Evolutionary conservation across 2,797 vertebrate species (phyloP).

Genomic region (Eulemur mongoz): DNA sequence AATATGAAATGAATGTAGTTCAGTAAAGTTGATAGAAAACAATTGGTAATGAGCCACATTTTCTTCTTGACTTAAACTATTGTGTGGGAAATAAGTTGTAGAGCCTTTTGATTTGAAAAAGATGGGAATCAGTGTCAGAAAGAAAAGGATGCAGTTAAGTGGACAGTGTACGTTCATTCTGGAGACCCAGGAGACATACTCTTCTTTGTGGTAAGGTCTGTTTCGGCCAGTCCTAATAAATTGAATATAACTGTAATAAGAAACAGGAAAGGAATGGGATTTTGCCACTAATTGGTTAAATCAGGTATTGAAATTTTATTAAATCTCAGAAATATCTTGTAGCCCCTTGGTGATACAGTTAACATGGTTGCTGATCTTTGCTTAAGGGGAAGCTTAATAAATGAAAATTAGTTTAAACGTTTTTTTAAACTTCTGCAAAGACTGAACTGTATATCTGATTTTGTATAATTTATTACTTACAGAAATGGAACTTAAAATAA

Average conservation of each 20-base stretch:
- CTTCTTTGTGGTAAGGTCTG: not conserved
- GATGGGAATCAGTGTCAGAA: not conserved
- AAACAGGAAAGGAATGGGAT: not conserved
- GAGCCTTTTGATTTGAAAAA: not conserved
- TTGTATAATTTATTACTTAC: slow-evolving; percentile 46
- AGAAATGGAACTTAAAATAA: slow-evolving; percentile 45
- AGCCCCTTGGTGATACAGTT: slow-evolving; percentile 17
- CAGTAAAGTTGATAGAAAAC: not conserved
- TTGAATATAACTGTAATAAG: not conserved
- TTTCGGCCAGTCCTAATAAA: not conserved
- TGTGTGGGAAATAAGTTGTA: not conserved
- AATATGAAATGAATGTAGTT: not conserved
- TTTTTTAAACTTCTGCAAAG: slow-evolving; percentile 57
- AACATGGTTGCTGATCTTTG: slow-evolving; percentile 35
- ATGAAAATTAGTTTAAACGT: slow-evolving; percentile 37
- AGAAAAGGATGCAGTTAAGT: not conserved
- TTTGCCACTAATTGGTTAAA: slow-evolving; percentile 39
- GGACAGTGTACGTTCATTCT: not conserved
- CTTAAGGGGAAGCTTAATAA: slow-evolving; percentile 54
- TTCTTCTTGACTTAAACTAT: not conserved
- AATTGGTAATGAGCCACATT: not conserved
- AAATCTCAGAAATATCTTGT: slow-evolving; percentile 35
- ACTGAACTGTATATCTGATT: slow-evolving; percentile 2
- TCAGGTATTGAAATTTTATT: slow-evolving; percentile 41
- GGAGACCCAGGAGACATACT: not conserved